A percentile compares a stretch with the other conserved stretches of the same genome.
phyloP scores from a whole-genome alignment of 2,797 vertebrate genomes.

The Sebastes jordani region DNA sequence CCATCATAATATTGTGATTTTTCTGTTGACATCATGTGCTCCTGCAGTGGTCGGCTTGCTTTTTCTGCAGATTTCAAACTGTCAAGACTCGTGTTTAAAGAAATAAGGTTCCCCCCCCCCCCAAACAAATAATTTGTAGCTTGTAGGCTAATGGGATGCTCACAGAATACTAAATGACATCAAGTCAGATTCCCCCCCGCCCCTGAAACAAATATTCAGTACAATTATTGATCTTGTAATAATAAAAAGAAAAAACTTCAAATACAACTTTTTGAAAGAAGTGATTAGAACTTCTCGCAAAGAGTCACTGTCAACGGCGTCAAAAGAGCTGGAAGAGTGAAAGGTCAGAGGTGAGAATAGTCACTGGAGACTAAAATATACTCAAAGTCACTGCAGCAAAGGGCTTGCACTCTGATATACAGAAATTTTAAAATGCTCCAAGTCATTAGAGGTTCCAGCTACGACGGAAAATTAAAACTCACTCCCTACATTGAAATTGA shows the following conservation, averaged over 20 bases:
- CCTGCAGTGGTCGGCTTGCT: constrained; percentile 33
- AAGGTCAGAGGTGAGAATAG: constrained; percentile 53
- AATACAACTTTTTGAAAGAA: constrained; percentile 68
- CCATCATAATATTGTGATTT: constrained; percentile 44
- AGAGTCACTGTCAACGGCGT: constrained; percentile 61
- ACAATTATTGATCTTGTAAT: constrained; percentile 67
- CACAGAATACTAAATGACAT: constrained; percentile 67
- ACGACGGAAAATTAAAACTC: constrained; percentile 55
- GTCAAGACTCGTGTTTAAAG: constrained; percentile 26
- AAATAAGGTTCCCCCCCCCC: constrained; percentile 40
- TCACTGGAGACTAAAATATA: constrained; percentile 55
- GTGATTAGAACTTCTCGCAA: constrained; percentile 59
- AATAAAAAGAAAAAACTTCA: constrained; percentile 50
- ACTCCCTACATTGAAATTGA: constrained; percentile 63
- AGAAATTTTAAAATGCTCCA: constrained; percentile 59
- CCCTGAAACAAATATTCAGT: constrained; percentile 62
- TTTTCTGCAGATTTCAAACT: constrained; percentile 38
- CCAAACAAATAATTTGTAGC: constrained; percentile 32
- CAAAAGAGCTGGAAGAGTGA: constrained; percentile 64
- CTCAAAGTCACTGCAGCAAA: constrained; percentile 64
- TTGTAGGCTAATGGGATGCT: constrained; percentile 46
- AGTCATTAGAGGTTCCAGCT: constrained; percentile 63
- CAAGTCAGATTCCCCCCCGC: constrained; percentile 51
- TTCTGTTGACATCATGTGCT: constrained; percentile 37
- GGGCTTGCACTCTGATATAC: constrained; percentile 56